Base-by-base conservation (phyloP, 2,888 invertebrate genomes). In the Biston betularia region DNA sequence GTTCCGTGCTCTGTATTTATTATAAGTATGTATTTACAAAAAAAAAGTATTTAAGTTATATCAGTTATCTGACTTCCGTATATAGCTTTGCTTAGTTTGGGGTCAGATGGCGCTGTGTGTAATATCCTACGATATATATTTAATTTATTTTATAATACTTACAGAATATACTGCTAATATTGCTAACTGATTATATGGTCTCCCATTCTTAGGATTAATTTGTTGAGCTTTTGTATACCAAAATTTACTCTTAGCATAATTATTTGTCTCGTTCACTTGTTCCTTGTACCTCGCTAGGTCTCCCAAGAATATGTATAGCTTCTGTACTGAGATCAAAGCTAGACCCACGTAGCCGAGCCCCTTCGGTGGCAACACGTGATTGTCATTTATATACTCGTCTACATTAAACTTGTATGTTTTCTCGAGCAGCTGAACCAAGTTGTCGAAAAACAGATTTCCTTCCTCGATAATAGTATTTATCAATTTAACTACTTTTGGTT, bases 201-300 rank as follows among this genome's bases (percentile, higher is more conserved):
- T 95, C 58, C 99, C 99, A 93, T 98, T 98, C 88, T 98, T 97
- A 9, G 99, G 98, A 90, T 98, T 97, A 49, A 99, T 96, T 88
- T 97, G 97, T 84, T 98, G 97, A 11, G 99, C 98, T 92, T 98
- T 98, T 69, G 97, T 95, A 86, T 99, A 99, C 96, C 97, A 98
- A 80, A 97, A 96, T 84, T 94, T 94, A 83, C 94, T 94, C 80
- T 94, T 94, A 49, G 97, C 97, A 85, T 96, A 98, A 90, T 97
- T 97, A 64, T 95, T 95, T 0, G 96, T 96, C 81, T 97, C 97
- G 76, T 96, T 96, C 49, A 96, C 96, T 89, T 97, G 97, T 83
- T 98, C 97, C 84, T 96, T 96, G 89, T 99, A 99, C 67, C 99
- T 95, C 12, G 97, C 97, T 78, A 99, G 94, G 89, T 99, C 99